phyloP scores from a whole-genome alignment of 1,140 invertebrate species.

The Diprion similis region DNA sequence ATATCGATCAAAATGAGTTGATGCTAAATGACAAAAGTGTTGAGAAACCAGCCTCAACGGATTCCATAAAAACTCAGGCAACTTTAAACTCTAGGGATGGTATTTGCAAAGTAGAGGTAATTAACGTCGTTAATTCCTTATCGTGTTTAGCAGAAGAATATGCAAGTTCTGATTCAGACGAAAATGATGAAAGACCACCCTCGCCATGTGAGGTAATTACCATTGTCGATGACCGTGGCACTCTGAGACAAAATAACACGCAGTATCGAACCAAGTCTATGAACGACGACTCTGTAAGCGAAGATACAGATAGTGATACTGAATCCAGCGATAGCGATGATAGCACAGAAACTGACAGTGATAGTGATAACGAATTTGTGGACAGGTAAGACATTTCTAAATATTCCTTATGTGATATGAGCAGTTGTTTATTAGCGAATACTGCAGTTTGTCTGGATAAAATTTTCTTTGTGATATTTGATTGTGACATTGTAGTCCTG shows the following conservation, averaged over 20 bases:
- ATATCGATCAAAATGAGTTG: too few relatives aligned
- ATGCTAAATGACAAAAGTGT: too few relatives aligned
- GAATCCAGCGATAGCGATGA: slow-evolving; percentile 26
- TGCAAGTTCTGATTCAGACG: slow-evolving; percentile 31
- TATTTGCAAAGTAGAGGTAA: background rate
- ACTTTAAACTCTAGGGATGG: background rate
- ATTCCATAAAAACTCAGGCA: background rate
- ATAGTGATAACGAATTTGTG: slow-evolving; percentile 25
- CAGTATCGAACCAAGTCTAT: slow-evolving; percentile 20
- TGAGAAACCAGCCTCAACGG: too few relatives aligned
- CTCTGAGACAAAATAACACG: slow-evolving; percentile 10
- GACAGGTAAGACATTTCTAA: slow-evolving; percentile 20
- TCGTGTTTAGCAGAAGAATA: slow-evolving; percentile 27
- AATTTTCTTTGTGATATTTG: slow-evolving; percentile 1
- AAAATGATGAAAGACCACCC: slow-evolving; percentile 22
- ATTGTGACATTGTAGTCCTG: slow-evolving; percentile 9
- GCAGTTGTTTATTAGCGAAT: background rate
- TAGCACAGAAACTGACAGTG: slow-evolving; percentile 19
- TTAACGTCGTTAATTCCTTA: background rate
- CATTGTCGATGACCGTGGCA: background rate
- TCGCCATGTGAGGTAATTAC: slow-evolving; percentile 13
- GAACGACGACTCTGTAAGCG: background rate
- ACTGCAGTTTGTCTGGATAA: background rate
- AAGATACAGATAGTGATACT: slow-evolving; percentile 22
- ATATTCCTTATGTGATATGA: slow-evolving; percentile 1